phyloP scores from a whole-genome alignment of 2,113 vertebrate species.

The Panthera leo region DNA sequence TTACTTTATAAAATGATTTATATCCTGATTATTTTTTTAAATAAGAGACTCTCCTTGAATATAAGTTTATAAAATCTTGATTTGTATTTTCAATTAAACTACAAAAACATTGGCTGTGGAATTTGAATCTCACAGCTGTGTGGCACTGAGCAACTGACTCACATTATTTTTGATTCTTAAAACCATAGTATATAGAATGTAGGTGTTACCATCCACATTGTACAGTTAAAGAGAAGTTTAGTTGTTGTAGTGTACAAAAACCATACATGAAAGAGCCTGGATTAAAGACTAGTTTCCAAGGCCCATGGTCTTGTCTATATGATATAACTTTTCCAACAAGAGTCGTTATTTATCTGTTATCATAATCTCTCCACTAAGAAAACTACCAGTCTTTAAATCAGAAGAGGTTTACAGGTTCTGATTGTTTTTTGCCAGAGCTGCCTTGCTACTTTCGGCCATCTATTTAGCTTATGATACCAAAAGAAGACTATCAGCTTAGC shows the following conservation, averaged over 20 bases:
- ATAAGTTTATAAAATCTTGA: conserved; percentile 35
- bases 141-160: background rate
- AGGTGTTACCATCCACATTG: background rate
- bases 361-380: background rate
- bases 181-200: background rate
- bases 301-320: accelerated
- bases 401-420: background rate
- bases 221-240: background rate
- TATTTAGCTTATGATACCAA: background rate
- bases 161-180: conserved; percentile 37
- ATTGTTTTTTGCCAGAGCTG: background rate
- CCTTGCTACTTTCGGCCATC: background rate
- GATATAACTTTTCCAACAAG: background rate
- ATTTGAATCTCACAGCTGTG: conserved; percentile 22
- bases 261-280: background rate
- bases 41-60: conserved; percentile 18
- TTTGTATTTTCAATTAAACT: conserved; percentile 15
- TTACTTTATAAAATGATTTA: conserved; percentile 44
- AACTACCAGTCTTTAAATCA: background rate
- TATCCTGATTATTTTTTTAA: background rate
- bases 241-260: background rate
- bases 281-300: background rate
- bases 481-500: background rate
- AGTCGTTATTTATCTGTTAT: background rate
- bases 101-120: background rate